These are phyloP conservation scores for Mesitornis unicolor DNA, from an alignment of 2,113 vertebrate species.

Conservation along the genomic window DNA sequence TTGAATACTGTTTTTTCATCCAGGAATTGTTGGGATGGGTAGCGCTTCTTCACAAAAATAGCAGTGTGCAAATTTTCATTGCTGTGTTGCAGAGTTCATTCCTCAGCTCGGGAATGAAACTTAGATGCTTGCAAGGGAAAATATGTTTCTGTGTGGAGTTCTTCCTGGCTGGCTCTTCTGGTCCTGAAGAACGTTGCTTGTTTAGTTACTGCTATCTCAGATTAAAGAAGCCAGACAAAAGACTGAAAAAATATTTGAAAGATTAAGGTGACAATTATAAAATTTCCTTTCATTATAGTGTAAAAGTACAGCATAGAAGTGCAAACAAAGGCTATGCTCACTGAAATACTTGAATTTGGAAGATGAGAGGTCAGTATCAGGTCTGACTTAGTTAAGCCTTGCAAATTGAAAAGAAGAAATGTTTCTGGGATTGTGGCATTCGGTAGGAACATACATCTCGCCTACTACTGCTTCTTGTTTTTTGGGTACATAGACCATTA, in stretches of 20 bases:
- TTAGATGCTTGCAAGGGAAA: not conserved
- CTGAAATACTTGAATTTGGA: not conserved
- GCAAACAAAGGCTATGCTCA: not conserved
- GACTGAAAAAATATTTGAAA: not conserved
- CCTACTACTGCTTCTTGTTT: not conserved
- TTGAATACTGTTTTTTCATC: not conserved
- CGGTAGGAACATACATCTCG: not conserved
- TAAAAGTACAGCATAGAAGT: not conserved
- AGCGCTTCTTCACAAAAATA: not conserved
- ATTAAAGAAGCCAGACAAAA: not conserved
- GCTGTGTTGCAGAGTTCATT: not conserved
- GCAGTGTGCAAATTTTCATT: not conserved
- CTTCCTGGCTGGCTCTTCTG: not conserved
- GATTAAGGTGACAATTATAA: not conserved
- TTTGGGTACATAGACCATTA: not conserved
- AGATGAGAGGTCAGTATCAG: not conserved
- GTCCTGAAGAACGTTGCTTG: not conserved
- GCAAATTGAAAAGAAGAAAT: not conserved
- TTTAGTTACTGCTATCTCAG: not conserved
- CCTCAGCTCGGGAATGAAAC: not conserved
- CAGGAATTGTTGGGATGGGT: not conserved
- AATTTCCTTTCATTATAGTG: not conserved
- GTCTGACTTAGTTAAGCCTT: not conserved
- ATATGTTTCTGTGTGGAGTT: not conserved
- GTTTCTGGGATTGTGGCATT: not conserved